Evolutionary conservation across 2,888 invertebrate genomes (phyloP), one percentile per base, ranked within the genome.

Genomic region (Blastobasis lacticolella): DNA sequence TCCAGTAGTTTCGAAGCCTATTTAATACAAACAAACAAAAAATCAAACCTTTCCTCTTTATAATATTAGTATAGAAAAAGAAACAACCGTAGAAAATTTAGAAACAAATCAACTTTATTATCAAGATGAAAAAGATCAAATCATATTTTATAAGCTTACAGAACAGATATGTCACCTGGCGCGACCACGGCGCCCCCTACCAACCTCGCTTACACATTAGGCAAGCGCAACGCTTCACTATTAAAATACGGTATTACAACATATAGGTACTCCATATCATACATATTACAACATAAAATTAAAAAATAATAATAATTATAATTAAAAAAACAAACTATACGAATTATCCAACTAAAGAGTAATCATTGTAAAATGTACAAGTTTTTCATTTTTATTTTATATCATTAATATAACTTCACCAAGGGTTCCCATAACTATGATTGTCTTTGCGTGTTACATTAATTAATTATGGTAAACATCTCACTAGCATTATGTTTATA

Each of bases 91-190:
- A 73, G 76, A 84, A 84, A 86, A 87, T 83, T 87, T 86, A 85
- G 84, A 87, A 88, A 88, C 86, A 88, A 88, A 87, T 87, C 82
- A 87, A 86, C 83, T 88, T 88, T 88, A 88, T 88, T 87, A 87
- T 86, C 80, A 83, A 86, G 87, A 87, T 88, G 86, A 83, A 87
- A 87, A 87, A 86, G 81, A 85, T 86, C 78, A 88, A 87, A 86
- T 86, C 73, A 87, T 82, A 67, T 63, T 73, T 75, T 73, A 82
- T 78, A 84, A 87, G 86, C 85, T 79, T 81, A 82, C 70, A 71
- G 71, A 78, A 77, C 78, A 75, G 84, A 82, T 81, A 79, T 79
- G 81, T 78, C 64, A 61, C 66, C 69, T 65, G 71, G 66, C 64
- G 55, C 59, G 57, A 54, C 57, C 61, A 56, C 64, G 63, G 63